Base-by-base conservation (phyloP, 1,140 invertebrate genomes). In the Tetranychus urticae region DNA sequence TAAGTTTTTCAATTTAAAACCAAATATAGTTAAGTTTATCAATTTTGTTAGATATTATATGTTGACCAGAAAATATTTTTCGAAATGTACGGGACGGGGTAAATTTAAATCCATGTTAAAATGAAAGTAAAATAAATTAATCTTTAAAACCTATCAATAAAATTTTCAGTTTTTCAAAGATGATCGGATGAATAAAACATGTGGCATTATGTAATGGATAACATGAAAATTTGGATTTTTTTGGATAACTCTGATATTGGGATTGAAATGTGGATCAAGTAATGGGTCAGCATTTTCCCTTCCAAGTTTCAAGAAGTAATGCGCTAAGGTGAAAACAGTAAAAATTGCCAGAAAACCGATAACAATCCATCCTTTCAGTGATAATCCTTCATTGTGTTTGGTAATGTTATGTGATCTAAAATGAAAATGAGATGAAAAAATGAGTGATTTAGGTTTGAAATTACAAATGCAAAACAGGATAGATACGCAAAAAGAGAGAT, bases 201-300 rank as follows among this genome's bases (percentile, higher is more conserved):
- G n/a, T n/a, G n/a, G n/a, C n/a, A n/a, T n/a, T n/a, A n/a, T n/a
- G n/a, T n/a, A n/a, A n/a, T n/a, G n/a, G n/a, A n/a, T n/a, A n/a
- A n/a, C n/a, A n/a, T n/a, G n/a, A n/a, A n/a, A n/a, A n/a, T n/a
- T n/a, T n/a, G n/a, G n/a, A n/a, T n/a, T n/a, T n/a, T n/a, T n/a
- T n/a, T n/a, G n/a, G n/a, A n/a, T n/a, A n/a, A n/a, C 66, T 45
- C 71, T 70, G 42, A 77, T 66, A 62, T 79, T 75, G 36, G 79
- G 78, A 70, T 81, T 78, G 8, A 73, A 71, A 50, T 70, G 67
- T 0, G 76, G 72, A 67, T 80, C 75, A 39, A 79, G 69, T 59
- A 73, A 71, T 39, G 75, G 79, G 70, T 82, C 79, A 12, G 79
- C 76, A 7, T 73, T 74, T 65, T 77, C 74, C 65, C 74, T 73